Evolutionary conservation across 1,140 invertebrate genomes (phyloP), one percentile per base, ranked within the genome.

Genomic region (Scaptomyza montana): DNA sequence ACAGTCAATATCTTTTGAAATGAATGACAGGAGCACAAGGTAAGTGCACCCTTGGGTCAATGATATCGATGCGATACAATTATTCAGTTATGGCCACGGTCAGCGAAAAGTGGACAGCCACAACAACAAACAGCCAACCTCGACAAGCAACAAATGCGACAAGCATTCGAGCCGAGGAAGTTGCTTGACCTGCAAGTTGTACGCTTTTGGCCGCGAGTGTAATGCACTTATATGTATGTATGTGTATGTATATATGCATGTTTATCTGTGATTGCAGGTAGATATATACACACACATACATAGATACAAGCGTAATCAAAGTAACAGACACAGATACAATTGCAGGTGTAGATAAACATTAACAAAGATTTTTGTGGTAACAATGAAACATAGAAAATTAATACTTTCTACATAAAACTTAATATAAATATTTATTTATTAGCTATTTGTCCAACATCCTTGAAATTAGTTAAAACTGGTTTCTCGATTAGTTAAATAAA

Each of bases 1-100:
- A 30, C 25, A 16, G 49, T 28, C 16, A 30, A 28, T 4, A 12
- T 33, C 0, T 33, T 5, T 33, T 33, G 30, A 59, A 45, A 30
- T 59, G 53, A 61, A 12, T 62, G 56, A 69, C 64, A 61, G 45
- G 59, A 65, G 55, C 56, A 25, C 82, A 89, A 89, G 84, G 84
- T 89, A 89, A 89, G 64, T 89, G 84, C 84, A 89, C 84, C 84
- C 77, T 77, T 84, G 80, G 85, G 85, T 89, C 84, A 89, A 84
- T 89, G 85, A 69, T 68, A 89, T 87, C 61, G 56, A 46, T 59
- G 56, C 56, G 43, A 33, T 33, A 47, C 56, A 33, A 59, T 59
- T 59, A 59, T 47, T 47, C 56, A 59, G 56, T 59, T 30, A 59
- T 59, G 56, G 56, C 43, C 50, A 28, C 50, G 50, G 25, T 28